Percentiles rank a stretch among this genome's conserved stretches.
Evolutionary conservation across 2,888 invertebrate genomes (phyloP).

Genomic region (Mesorhabditis spiculigera): DNA sequence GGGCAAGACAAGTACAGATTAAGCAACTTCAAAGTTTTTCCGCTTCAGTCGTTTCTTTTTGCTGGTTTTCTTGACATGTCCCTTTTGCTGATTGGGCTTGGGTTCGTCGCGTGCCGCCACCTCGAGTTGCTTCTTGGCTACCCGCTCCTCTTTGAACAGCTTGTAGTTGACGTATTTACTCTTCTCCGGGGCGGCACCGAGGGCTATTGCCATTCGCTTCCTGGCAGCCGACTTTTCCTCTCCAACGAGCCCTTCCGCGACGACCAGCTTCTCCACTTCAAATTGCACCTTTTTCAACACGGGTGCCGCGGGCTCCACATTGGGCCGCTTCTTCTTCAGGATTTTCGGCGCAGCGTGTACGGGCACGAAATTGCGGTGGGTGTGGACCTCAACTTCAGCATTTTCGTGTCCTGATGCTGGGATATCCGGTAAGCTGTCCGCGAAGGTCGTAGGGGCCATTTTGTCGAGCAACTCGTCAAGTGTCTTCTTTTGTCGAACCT

Average conservation of each 20-base stretch:
- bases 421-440: no score
- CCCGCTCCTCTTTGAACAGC: not conserved
- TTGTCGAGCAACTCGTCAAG: no score
- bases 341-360: not conserved
- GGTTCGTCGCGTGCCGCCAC: no score
- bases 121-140: no score
- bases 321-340: not conserved
- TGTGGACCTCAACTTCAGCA: no score
- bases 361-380: no score
- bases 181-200: conserved; percentile 5
- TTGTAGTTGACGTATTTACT: conserved; percentile 3
- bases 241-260: not conserved
- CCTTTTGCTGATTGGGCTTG: no score
- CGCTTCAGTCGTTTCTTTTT: not conserved
- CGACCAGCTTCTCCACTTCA: not conserved
- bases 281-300: not conserved
- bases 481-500: no score
- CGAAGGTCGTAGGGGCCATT: no score
- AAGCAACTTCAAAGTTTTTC: conserved; percentile 4
- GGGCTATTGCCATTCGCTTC: not conserved
- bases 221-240: not conserved
- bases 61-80: no score
- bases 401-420: no score
- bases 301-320: not conserved
- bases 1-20: not conserved